Conservation (phyloP, 1,140 invertebrate species). For the Philotrypesis tridentata region DNA sequence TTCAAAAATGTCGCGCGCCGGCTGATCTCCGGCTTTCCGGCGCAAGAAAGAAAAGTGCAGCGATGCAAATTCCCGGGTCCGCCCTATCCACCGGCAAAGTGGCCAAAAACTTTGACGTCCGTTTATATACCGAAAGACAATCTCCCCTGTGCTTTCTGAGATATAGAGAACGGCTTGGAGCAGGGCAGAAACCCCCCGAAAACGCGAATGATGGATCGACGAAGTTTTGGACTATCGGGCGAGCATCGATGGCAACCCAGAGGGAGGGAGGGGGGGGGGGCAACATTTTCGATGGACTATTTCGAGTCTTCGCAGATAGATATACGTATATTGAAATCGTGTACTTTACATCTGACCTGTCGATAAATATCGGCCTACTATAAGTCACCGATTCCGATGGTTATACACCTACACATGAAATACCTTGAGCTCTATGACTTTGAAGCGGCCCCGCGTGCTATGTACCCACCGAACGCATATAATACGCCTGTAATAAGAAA, state of each 20-base stretch:
- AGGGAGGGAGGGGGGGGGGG: neutral
- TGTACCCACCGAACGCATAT: too few relatives aligned
- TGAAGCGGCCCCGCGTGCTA: too few relatives aligned
- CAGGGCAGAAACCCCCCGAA: neutral
- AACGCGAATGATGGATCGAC: conserved; percentile 43
- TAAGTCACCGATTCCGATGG: conserved; percentile 34
- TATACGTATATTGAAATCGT: neutral
- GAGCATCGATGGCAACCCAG: conserved; percentile 20
- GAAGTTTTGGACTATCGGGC: conserved; percentile 41
- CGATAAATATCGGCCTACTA: neutral
- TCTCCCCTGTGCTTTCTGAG: neutral
- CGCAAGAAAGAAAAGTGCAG: neutral
- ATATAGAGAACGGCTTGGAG: neutral
- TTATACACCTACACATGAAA: conserved; percentile 1
- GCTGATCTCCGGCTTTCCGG: neutral
- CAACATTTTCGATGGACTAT: conserved; percentile 32
- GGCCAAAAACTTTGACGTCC: conserved; percentile 38
- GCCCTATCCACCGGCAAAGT: neutral
- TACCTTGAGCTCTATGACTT: neutral
- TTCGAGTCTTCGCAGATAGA: conserved; percentile 25
- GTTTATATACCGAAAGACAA: conserved; percentile 44
- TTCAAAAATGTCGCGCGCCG: conserved; percentile 6
- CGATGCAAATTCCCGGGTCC: neutral
- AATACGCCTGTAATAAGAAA: too few relatives aligned
- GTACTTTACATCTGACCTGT: conserved; percentile 35